Conservation (phyloP, 2,797 vertebrate species). For the Vipera latastei region DNA sequence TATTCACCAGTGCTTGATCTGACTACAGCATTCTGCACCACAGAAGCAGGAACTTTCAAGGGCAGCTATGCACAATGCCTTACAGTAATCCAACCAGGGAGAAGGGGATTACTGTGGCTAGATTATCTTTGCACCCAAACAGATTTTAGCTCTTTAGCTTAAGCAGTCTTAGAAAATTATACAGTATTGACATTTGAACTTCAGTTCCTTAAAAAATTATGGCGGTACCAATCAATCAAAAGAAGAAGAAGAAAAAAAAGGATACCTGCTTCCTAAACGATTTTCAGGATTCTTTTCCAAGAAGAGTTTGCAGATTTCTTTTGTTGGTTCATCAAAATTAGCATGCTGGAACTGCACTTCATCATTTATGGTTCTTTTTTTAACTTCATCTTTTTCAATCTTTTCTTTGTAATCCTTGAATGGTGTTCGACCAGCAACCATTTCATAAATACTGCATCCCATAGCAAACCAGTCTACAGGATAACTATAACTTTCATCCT, state of each 20-base stretch:
- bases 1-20: not conserved
- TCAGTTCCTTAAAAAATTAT: constrained; percentile 6
- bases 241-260: constrained; percentile 22
- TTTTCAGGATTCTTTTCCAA: constrained; percentile 86
- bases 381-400: constrained; percentile 88
- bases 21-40: not conserved
- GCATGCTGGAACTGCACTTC: constrained; percentile 84
- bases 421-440: constrained; percentile 89
- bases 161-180: not conserved
- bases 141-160: not conserved
- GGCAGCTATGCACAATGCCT: not conserved
- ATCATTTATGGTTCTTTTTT: constrained; percentile 84
- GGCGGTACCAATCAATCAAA: constrained; percentile 6
- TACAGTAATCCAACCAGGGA: not conserved
- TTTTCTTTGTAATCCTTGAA: constrained; percentile 91
- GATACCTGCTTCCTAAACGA: constrained; percentile 88
- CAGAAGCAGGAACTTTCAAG: not conserved
- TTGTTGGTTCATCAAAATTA: constrained; percentile 81
- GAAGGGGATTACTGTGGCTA: not conserved
- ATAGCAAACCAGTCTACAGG: constrained; percentile 95
- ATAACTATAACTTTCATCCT: constrained; percentile 81
- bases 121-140: not conserved
- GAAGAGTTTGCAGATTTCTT: constrained; percentile 85
- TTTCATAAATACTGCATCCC: constrained; percentile 94
- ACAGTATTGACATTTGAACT: not conserved